Conservation (phyloP, 92 coral and sea anemone species). For the Palythoa grandiflora region DNA sequence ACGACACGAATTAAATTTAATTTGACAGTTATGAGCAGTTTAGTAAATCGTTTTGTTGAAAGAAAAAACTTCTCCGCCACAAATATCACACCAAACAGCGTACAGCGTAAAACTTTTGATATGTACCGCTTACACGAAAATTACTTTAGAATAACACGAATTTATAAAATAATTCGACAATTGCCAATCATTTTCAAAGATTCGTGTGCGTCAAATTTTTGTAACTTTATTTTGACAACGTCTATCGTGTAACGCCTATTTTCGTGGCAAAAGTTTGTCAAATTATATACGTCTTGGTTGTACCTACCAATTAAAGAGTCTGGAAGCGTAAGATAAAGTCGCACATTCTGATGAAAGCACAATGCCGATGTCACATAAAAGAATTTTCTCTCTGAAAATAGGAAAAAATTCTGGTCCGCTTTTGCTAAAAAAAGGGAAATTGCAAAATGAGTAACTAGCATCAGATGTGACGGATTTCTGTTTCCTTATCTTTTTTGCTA, state of each 20-base stretch:
- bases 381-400: background rate
- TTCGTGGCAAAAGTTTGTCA: background rate
- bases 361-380: background rate
- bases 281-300: background rate
- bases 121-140: background rate
- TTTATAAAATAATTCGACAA: background rate
- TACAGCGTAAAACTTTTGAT: background rate
- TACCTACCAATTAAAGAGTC: background rate
- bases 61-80: no score
- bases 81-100: background rate
- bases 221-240: background rate
- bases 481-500: constrained; percentile 19
- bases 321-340: background rate
- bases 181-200: background rate
- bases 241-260: background rate
- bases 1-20: background rate
- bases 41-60: background rate
- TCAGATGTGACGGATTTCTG: constrained; percentile 18
- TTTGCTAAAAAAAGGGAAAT: background rate
- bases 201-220: background rate
- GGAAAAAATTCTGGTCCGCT: background rate
- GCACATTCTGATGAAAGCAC: background rate
- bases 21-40: background rate
- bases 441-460: background rate
- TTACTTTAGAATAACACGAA: background rate